Conservation (phyloP, 2,797 vertebrate species). For the Garrulus glandarius region DNA sequence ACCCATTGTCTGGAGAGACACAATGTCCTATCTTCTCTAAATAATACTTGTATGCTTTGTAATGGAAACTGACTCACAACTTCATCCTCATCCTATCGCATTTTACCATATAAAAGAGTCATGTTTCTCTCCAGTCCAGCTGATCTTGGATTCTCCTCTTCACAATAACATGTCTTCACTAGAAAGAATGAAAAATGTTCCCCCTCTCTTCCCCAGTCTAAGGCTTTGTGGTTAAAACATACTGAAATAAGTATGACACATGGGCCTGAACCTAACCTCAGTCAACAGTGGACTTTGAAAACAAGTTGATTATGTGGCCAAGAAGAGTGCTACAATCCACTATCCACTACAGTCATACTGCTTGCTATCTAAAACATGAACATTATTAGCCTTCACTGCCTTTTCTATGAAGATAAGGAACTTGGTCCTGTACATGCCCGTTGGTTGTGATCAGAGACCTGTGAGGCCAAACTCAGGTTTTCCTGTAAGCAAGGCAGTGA, state of each 20-base stretch:
- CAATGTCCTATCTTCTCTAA: background rate
- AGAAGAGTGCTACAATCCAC: background rate
- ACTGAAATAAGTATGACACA: background rate
- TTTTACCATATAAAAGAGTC: background rate
- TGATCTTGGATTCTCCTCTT: background rate
- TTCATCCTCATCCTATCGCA: background rate
- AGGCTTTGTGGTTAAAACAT: slow-evolving; percentile 24
- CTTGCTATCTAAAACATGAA: background rate
- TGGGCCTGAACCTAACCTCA: background rate
- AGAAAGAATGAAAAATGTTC: background rate
- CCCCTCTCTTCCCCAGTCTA: background rate
- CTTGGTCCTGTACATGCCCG: rapidly evolving
- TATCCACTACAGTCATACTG: background rate
- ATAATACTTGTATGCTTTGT: background rate
- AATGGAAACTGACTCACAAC: background rate
- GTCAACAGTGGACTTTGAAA: background rate
- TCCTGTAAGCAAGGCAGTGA: background rate
- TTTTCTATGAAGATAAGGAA: background rate
- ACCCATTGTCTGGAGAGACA: background rate
- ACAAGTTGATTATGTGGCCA: background rate
- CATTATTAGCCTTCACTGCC: background rate
- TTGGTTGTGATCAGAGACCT: background rate
- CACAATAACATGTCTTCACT: background rate
- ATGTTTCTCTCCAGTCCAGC: background rate
- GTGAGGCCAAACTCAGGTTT: background rate